Evolutionary conservation across 2,888 invertebrate species (phyloP), one percentile per base, ranked within the genome.

Genomic region (Ligdia adustata): DNA sequence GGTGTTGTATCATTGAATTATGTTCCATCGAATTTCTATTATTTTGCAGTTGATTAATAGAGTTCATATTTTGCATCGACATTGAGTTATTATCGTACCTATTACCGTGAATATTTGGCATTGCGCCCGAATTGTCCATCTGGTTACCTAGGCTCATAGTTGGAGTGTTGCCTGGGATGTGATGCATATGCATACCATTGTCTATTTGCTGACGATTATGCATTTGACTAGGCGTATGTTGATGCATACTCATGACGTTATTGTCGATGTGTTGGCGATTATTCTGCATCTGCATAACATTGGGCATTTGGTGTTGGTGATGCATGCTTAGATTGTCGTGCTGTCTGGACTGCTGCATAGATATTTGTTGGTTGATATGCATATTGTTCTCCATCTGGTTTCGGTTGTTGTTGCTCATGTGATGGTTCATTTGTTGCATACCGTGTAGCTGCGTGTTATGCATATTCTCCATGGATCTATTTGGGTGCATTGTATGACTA

Each of bases 221-320:
- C 72, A 89, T 83, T 74, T 88, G 87, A 57, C 83, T 85, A 1
- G 84, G 72, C 18, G 80, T 71, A 67, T 89, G 88, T 57, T 83
- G 85, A 60, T 91, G 90, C 76, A 90, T 83, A 31, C 75, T 70
- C 79, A 89, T 81, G 55, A 87, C 63, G 47, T 82, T 85, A 49
- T 69, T 82, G 11, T 89, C 89, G 11, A 84, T 75, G 50, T 89
- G 87, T 14, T 75, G 67, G 0, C 81, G 79, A 68, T 82, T 85
- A 59, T 78, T 87, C 68, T 84, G 88, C 51, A 88, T 80, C 57
- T 89, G 89, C 86, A 90, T 90, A 7, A 82, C 78, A 55, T 85
- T 87, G 9, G 86, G 62, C 76, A 88, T 85, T 69, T 84, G 89
- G 65, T 90, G 89, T 62, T 87, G 89, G 48, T 88, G 90, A 57